Base-by-base conservation (phyloP, 2,797 vertebrate genomes). In the Acrossocheilus fasciatus region DNA sequence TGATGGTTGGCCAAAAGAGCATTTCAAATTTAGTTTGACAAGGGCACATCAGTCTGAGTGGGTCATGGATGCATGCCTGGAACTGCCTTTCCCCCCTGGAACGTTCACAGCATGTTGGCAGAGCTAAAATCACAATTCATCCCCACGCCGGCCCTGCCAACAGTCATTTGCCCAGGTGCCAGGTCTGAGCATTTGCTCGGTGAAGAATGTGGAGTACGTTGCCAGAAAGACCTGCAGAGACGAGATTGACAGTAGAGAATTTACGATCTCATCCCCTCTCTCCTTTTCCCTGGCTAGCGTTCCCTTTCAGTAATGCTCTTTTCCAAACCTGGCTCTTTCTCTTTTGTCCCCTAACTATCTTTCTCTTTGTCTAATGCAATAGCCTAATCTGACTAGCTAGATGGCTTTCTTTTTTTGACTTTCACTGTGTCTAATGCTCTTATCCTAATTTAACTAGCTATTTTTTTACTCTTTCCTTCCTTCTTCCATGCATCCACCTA, bases 141-240 rank as follows among this genome's bases (percentile, higher is more conserved):
- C 47, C 73, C 39, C 78, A 77, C 36, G 34, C 68, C n/a, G 12
- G 69, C 66, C 7, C 59, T 74, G 87, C 88, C 88, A 88, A 43
- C 74, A 36, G 79, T 75, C 81, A 83, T 90, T 88, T 86, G 81
- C 87, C 62, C 81, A 62, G 62, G 52, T 86, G 90, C 88, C 88
- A 89, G 86, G 41, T 39, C 81, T 59, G 68, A 83, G 89, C 76
- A 82, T 89, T 88, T 87, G 79, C 76, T 68, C 50, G 18, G 82
- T 89, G 88, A 88, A 83, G 84, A 91, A 90, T 77, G 84, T 84
- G 78, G 36, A 20, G 11, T 76, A 45, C 73, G 18, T 8, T 83
- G 84, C 87, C 81, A 85, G 87, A 74, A 75, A 73, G 66, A 73
- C 79, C 87, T 57, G 72, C 45, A 50, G 87, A 86, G 86, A 87